These are phyloP conservation scores for Stramonita haemastoma DNA, from an alignment of 2,888 invertebrate species.

Conservation along the genomic window DNA sequence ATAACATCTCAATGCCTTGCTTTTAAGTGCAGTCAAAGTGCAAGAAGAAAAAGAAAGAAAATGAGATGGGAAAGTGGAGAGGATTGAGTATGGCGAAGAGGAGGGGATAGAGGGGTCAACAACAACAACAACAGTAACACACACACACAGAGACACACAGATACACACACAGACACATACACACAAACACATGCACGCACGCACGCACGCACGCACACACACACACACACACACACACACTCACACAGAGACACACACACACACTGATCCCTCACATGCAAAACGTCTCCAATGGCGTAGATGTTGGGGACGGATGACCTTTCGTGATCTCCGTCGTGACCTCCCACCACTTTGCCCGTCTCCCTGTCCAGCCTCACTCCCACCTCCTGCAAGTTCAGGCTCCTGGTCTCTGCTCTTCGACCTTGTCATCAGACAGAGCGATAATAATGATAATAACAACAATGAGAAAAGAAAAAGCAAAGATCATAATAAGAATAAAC, in stretches of 20 bases:
- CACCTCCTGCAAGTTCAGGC: constrained; percentile 64
- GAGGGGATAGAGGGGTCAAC: neutral
- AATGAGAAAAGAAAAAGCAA: neutral
- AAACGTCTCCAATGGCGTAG: constrained; percentile 94
- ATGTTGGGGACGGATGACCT: constrained; percentile 84
- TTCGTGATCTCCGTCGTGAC: constrained; percentile 24
- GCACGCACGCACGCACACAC: neutral
- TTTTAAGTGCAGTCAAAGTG: too few relatives aligned
- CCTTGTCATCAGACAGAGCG: neutral
- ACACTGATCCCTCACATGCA: constrained; percentile 29
- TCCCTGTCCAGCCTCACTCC: constrained; percentile 76
- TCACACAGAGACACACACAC: too few relatives aligned
- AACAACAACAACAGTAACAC: too few relatives aligned
- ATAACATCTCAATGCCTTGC: too few relatives aligned
- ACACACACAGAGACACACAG: too few relatives aligned
- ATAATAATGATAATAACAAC: neutral
- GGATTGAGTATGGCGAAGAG: neutral
- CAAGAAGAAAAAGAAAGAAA: neutral
- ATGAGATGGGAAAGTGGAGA: neutral
- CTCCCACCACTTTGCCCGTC: constrained; percentile 50
- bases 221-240: neutral
- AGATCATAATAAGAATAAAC: too few relatives aligned
- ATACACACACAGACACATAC: too few relatives aligned
- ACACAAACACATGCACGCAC: too few relatives aligned
- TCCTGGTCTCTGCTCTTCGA: constrained; percentile 14